Percentiles rank a stretch among this genome's conserved stretches.
Conservation (phyloP, 2,888 invertebrate species). For the Drosophila nigritarsus region DNA sequence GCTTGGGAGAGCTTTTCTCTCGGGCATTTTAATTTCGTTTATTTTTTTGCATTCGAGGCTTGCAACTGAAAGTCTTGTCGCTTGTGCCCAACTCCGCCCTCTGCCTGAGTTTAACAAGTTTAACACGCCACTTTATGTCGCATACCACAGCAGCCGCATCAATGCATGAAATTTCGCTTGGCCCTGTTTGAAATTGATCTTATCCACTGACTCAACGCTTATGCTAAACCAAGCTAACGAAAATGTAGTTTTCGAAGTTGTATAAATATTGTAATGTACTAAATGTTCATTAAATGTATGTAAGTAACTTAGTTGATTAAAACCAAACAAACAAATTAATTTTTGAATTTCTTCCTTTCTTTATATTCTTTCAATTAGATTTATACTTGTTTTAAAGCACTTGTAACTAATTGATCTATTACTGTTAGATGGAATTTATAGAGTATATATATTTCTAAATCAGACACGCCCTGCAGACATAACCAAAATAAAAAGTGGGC, state of each 20-base stretch:
- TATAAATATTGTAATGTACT: conserved; percentile 14
- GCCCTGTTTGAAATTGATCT: conserved; percentile 35
- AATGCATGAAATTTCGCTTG: conserved; percentile 66
- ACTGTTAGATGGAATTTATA: conserved; percentile 29
- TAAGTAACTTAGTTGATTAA: conserved; percentile 18
- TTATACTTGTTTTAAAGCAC: conserved; percentile 19
- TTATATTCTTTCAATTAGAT: not conserved
- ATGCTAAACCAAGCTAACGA: conserved; percentile 1
- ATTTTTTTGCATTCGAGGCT: conserved; percentile 17
- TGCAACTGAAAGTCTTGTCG: conserved; percentile 35
- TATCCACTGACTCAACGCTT: conserved; percentile 18
- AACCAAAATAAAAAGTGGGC: conserved; percentile 17
- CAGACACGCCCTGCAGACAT: conserved; percentile 30
- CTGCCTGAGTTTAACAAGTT: conserved; percentile 62
- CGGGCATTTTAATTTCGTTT: not conserved
- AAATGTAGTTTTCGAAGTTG: conserved; percentile 15
- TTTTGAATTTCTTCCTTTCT: not conserved
- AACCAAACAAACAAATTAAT: not conserved
- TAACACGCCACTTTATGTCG: conserved; percentile 57
- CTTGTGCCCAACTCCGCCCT: conserved; percentile 13
- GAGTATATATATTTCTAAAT: conserved; percentile 21
- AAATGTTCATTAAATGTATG: conserved; percentile 26
- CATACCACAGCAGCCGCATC: conserved; percentile 44
- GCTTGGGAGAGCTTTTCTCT: not conserved
- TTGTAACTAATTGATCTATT: conserved; percentile 21